Evolutionary conservation across 1,140 invertebrate genomes (phyloP).

Genomic region (Dermatophagoides farinae): DNA sequence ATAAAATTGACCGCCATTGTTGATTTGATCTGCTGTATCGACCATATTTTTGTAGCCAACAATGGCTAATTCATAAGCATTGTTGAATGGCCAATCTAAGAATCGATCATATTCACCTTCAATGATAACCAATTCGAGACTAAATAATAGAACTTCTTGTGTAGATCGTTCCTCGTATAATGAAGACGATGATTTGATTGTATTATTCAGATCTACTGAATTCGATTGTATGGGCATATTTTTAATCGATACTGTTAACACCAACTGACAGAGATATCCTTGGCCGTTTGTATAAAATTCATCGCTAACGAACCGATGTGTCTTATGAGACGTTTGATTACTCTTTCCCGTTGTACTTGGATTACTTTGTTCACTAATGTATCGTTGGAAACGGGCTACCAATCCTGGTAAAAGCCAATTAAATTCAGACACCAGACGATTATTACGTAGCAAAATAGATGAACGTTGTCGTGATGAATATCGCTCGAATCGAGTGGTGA

Average conservation of each 20-base stretch:
- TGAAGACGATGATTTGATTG: background rate
- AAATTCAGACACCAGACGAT: constrained; percentile 14
- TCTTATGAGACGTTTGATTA: background rate
- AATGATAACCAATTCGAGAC: constrained; percentile 16
- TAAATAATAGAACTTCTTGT: constrained; percentile 1
- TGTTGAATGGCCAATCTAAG: constrained; percentile 17
- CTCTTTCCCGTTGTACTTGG: background rate
- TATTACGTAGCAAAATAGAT: constrained; percentile 2
- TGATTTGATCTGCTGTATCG: background rate
- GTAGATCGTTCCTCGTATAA: background rate
- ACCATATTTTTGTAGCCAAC: constrained; percentile 1
- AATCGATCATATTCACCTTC: constrained; percentile 17
- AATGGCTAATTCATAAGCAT: constrained; percentile 13
- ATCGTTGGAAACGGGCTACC: constrained; percentile 13
- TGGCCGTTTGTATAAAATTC: constrained; percentile 18
- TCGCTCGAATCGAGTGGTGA: constrained; percentile 3
- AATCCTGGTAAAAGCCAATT: constrained; percentile 17
- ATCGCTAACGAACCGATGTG: constrained; percentile 11
- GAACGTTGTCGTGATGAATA: constrained; percentile 6
- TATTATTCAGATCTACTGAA: background rate
- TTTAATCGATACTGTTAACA: constrained; percentile 13
- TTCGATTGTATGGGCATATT: background rate
- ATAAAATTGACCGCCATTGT: background rate
- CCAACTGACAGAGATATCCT: constrained; percentile 17
- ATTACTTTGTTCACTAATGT: background rate